Conservation (phyloP, 2,888 invertebrate genomes). For the Podotricha telesiphe region DNA sequence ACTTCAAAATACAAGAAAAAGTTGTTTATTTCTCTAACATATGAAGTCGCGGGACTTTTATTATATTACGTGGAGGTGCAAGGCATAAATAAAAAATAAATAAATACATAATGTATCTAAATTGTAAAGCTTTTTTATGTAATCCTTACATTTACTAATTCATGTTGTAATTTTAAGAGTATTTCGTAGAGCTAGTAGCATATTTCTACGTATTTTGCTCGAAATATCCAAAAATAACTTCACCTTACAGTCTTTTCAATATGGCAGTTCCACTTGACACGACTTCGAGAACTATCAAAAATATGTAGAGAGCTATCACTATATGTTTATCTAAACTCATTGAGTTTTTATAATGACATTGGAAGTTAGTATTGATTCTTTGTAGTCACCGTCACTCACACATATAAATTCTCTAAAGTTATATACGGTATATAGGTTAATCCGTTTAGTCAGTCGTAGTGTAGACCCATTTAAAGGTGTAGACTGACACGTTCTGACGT, state of each 20-base stretch:
- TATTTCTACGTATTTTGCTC: no score
- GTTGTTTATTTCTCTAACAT: no score
- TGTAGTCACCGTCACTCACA: background rate
- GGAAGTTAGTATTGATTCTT: constrained; percentile 30
- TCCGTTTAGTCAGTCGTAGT: constrained; percentile 23
- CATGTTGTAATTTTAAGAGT: no score
- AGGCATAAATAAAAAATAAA: no score
- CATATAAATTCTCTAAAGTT: constrained; percentile 4
- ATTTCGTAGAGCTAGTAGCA: no score
- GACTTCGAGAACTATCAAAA: background rate
- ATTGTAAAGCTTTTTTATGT: no score
- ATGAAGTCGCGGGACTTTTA: no score
- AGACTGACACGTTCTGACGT: constrained; percentile 1
- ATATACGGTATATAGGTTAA: constrained; percentile 22
- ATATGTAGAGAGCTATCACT: background rate
- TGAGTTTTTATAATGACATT: constrained; percentile 17
- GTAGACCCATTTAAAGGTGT: no score
- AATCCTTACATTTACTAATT: no score
- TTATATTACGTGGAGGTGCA: no score
- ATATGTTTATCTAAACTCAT: background rate
- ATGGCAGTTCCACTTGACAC: constrained; percentile 1
- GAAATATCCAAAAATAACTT: background rate
- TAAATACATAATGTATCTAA: no score
- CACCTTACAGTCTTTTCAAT: background rate
- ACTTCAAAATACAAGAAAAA: no score